Conservation (phyloP, 2,888 invertebrate species). For the Thecocarcelia acutangulata region DNA sequence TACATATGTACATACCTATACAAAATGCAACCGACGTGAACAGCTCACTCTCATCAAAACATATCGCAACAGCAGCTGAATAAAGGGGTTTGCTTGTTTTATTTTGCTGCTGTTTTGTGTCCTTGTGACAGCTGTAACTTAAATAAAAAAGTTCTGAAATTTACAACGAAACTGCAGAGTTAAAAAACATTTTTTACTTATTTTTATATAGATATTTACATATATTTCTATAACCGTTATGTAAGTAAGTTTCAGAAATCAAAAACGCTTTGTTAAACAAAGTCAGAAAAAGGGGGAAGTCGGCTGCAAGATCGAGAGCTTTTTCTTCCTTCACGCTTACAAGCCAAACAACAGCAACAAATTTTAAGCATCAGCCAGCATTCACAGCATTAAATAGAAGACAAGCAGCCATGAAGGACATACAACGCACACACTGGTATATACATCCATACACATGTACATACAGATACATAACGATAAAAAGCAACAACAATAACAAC, state of each 20-base stretch:
- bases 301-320: constrained; percentile 35
- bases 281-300: constrained; percentile 7
- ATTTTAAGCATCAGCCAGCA: constrained; percentile 34
- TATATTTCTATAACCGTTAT: not conserved
- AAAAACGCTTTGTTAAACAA: not conserved
- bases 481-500: constrained; percentile 23
- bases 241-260: not conserved
- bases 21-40: constrained; percentile 52
- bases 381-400: constrained; percentile 44
- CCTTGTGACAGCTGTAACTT: constrained; percentile 77
- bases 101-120: constrained; percentile 55
- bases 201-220: constrained; percentile 1
- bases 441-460: constrained; percentile 33
- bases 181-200: constrained; percentile 53
- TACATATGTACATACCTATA: not conserved
- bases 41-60: constrained; percentile 27
- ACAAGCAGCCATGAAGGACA: constrained; percentile 66
- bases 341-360: constrained; percentile 14
- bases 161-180: constrained; percentile 66
- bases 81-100: constrained; percentile 21
- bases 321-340: constrained; percentile 18
- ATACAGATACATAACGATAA: constrained; percentile 43
- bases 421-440: constrained; percentile 7
- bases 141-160: constrained; percentile 70
- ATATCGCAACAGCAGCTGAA: constrained; percentile 10